Evolutionary conservation across 1,140 invertebrate genomes (phyloP).

Genomic region (Drosophila kurseongensis): DNA sequence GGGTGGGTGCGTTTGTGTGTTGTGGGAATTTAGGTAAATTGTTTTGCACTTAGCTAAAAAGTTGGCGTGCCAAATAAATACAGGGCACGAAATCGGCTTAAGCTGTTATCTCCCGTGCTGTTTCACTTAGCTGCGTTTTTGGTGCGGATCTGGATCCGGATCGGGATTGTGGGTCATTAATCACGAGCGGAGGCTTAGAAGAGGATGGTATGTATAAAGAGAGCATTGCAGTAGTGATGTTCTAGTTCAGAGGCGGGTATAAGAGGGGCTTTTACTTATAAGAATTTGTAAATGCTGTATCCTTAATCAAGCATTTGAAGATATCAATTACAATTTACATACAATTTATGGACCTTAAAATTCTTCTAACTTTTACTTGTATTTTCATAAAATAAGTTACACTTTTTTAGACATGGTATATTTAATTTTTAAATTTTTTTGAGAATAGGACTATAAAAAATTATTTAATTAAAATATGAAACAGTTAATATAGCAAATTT

Average conservation of each 20-base stretch:
- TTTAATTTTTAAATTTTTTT: no score
- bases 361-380: no score
- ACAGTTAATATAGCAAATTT: no score
- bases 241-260: background rate
- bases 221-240: background rate
- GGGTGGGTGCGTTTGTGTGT: conserved; percentile 22
- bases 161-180: conserved; percentile 57
- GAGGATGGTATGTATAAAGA: conserved; percentile 5
- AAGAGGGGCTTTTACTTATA: no score
- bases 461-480: no score
- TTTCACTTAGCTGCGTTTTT: conserved; percentile 62
- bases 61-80: conserved; percentile 74
- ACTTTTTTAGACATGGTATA: no score
- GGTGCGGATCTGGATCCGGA: conserved; percentile 30
- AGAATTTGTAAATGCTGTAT: no score
- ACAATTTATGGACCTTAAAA: no score
- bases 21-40: conserved; percentile 76
- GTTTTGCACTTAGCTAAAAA: conserved; percentile 82
- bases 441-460: no score
- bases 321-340: no score
- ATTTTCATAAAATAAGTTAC: no score
- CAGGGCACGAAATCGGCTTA: conserved; percentile 63
- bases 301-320: no score
- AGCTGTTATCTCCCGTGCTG: conserved; percentile 67
- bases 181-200: conserved; percentile 48